Conservation (phyloP, 2,797 vertebrate genomes). For the Mus spretus region DNA sequence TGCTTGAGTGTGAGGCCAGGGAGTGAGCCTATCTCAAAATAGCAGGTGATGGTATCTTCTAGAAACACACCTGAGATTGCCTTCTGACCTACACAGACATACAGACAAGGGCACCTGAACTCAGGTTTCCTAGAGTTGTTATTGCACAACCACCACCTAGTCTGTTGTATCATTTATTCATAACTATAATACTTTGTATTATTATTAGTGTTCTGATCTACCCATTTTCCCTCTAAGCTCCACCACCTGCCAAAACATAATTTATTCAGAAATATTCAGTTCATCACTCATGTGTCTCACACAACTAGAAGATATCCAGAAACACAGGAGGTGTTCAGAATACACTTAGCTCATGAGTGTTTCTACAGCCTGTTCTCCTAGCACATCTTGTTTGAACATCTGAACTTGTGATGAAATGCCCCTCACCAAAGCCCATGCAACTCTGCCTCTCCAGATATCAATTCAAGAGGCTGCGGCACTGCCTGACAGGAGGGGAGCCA, state of each 20-base stretch:
- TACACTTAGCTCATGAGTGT: neutral
- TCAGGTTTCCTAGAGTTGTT: neutral
- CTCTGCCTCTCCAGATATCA: constrained; percentile 81
- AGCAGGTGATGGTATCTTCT: neutral
- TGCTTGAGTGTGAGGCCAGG: neutral
- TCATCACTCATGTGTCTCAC: neutral
- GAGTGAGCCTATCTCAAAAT: neutral
- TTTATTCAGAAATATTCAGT: neutral
- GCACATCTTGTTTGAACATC: neutral
- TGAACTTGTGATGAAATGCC: constrained; percentile 11
- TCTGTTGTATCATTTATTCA: neutral
- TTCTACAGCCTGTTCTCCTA: neutral
- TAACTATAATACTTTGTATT: neutral
- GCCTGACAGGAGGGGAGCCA: constrained; percentile 87
- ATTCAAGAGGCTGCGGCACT: constrained; percentile 88
- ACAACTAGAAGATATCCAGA: neutral
- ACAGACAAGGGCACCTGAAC: too few relatives aligned
- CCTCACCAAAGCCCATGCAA: neutral
- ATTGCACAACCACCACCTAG: neutral
- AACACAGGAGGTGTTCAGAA: neutral
- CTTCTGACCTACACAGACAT: neutral
- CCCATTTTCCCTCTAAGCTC: neutral
- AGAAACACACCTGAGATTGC: neutral
- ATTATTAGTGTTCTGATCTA: neutral
- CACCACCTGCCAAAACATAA: neutral